Conservation (phyloP, 2,113 vertebrate genomes). For the Chionis minor region DNA sequence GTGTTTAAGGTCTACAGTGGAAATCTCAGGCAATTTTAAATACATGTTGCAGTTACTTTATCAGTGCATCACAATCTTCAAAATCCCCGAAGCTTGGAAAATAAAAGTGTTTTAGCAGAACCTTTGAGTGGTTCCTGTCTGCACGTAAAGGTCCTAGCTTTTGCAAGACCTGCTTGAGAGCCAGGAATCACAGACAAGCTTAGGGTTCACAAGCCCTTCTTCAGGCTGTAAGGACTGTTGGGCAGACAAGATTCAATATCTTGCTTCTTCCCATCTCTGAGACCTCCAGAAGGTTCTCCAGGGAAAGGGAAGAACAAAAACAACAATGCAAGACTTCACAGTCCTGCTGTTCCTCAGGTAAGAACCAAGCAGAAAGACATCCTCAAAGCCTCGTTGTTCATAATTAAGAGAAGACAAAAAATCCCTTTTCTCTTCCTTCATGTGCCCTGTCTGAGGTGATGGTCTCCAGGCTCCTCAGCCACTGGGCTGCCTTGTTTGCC, state of each 20-base stretch:
- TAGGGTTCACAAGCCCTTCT: not conserved
- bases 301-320: not conserved
- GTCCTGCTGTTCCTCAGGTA: not conserved
- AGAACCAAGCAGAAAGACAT: not conserved
- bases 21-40: conserved; percentile 55
- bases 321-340: not conserved
- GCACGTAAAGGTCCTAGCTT: not conserved
- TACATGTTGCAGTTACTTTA: conserved; percentile 21
- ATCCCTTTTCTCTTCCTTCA: not conserved
- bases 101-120: not conserved
- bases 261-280: not conserved
- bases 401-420: not conserved
- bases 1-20: conserved; percentile 35
- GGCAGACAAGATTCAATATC: not conserved
- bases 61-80: not conserved
- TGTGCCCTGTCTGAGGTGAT: not conserved
- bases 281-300: not conserved
- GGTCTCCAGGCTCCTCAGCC: not conserved
- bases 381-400: not conserved
- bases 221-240: not conserved
- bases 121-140: not conserved
- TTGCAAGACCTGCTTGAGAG: not conserved
- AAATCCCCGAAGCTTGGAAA: not conserved
- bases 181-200: not conserved
- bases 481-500: not conserved